phyloP scores from a whole-genome alignment of 1,140 invertebrate species.

The Notospermus geniculatus region DNA sequence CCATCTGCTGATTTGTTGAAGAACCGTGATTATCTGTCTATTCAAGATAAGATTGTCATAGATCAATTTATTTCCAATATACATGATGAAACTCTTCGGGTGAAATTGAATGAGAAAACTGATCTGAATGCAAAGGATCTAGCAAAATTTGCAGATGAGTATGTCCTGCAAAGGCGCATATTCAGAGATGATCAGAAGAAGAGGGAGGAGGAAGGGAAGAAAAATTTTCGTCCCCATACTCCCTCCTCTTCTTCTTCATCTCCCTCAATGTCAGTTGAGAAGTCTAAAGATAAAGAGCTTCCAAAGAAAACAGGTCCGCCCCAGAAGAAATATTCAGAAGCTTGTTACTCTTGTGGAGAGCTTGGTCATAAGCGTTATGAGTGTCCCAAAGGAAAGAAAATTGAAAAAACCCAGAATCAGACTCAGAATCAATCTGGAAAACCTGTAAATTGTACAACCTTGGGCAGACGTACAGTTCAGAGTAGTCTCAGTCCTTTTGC shows the following conservation, averaged over 20 bases:
- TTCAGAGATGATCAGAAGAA: neutral
- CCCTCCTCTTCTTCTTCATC: neutral
- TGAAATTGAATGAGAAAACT: conserved; percentile 2
- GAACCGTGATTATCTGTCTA: neutral
- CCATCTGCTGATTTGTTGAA: neutral
- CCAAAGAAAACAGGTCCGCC: too few species aligned
- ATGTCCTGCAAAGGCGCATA: neutral
- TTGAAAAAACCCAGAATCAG: too few species aligned
- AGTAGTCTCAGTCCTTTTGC: neutral
- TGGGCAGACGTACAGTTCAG: neutral
- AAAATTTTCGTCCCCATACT: neutral
- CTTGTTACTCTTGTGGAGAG: neutral
- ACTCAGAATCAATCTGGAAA: neutral
- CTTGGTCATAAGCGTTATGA: neutral
- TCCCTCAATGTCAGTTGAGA: neutral
- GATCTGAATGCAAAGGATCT: neutral
- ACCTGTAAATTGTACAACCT: neutral
- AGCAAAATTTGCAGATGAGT: neutral
- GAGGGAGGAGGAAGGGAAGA: neutral
- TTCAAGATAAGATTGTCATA: neutral
- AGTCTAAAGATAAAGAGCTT: neutral
- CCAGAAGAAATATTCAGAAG: neutral
- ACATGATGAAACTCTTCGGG: neutral
- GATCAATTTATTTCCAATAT: neutral
- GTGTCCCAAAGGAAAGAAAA: neutral